A percentile compares a stretch with the other conserved stretches of the same genome.
Evolutionary conservation across 2,113 vertebrate species (phyloP).

Genomic region (Ictalurus punctatus): DNA sequence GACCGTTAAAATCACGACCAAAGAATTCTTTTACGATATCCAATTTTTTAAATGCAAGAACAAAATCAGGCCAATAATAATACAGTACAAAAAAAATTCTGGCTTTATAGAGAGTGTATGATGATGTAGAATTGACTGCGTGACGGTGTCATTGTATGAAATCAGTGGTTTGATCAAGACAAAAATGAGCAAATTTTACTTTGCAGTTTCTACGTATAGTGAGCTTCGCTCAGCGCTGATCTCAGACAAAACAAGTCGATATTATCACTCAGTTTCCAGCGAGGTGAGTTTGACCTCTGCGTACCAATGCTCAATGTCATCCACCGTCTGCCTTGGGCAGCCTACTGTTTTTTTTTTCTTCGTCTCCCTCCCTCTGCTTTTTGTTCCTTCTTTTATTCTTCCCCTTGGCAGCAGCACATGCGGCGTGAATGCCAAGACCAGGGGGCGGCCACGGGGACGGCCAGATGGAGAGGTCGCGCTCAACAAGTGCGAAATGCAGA

Average conservation of each 20-base stretch:
- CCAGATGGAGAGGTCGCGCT: conserved; percentile 54
- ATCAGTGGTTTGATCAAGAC: not conserved
- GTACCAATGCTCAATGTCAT: conserved; percentile 69
- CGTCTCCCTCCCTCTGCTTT: not conserved
- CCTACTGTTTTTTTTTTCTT: not conserved
- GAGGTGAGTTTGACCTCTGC: conserved; percentile 66
- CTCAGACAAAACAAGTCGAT: conserved; percentile 58
- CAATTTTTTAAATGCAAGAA: not conserved
- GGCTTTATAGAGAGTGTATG: not conserved
- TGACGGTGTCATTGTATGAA: not conserved
- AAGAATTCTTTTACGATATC: not conserved
- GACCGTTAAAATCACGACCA: not conserved
- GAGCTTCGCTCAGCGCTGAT: not conserved
- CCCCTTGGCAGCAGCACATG: conserved; percentile 44
- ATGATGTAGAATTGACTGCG: not conserved
- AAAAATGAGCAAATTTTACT: not conserved
- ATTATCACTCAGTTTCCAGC: conserved; percentile 65
- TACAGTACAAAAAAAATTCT: not conserved
- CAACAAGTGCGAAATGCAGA: conserved; percentile 55
- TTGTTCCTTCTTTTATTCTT: conserved; percentile 28
- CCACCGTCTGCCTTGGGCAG: conserved; percentile 54
- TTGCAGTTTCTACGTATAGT: not conserved
- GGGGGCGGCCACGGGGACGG: conserved; percentile 21
- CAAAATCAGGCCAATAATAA: not conserved
- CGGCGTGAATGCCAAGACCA: conserved; percentile 49